Conservation (phyloP, 35 echinoderm and acorn worm genomes). For the Apostichopus parvimensis region DNA sequence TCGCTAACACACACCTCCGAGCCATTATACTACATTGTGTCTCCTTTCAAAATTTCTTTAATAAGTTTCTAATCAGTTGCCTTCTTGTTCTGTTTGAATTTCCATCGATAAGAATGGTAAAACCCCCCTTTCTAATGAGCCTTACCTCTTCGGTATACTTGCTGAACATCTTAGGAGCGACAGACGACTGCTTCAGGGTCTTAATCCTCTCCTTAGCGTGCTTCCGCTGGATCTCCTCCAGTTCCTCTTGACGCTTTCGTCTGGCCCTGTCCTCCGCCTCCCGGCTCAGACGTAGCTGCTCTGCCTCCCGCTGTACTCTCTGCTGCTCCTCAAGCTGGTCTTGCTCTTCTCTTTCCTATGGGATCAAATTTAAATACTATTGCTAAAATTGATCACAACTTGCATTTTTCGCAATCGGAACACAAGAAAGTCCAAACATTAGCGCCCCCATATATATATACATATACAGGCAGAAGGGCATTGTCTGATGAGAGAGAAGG, state of each 20-base stretch:
- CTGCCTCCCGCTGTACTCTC: constrained; percentile 75
- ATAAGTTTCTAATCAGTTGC: no score
- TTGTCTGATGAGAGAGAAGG: no score
- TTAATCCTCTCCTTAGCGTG: constrained; percentile 93
- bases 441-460: no score
- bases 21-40: no score
- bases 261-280: constrained; percentile 82
- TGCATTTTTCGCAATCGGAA: no score
- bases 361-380: background rate
- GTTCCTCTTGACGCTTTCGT: constrained; percentile 82
- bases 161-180: constrained; percentile 81
- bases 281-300: constrained; percentile 79
- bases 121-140: background rate
- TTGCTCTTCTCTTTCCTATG: constrained; percentile 87
- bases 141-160: constrained; percentile 90
- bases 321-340: constrained; percentile 89
- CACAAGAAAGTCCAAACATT: no score
- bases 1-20: no score
- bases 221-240: constrained; percentile 89
- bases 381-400: no score
- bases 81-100: no score
- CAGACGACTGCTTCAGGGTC: constrained; percentile 82
- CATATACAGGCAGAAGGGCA: no score
- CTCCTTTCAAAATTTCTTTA: no score
- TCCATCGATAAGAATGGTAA: no score